Evolutionary conservation across 2,113 vertebrate species (phyloP).

Genomic region (Perca schrenkii): DNA sequence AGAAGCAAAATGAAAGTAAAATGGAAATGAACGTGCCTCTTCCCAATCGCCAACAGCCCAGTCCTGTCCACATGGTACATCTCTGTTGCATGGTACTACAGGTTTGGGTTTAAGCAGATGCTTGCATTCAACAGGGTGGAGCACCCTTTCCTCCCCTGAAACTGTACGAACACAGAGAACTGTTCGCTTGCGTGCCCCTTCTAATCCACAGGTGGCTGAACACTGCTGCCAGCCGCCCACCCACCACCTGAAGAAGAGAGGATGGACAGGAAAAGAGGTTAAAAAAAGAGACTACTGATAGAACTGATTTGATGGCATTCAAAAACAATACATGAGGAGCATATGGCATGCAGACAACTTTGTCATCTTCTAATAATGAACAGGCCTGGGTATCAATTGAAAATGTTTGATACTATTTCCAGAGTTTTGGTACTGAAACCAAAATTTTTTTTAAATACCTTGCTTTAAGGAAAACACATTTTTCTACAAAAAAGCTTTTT

Average conservation of each 20-base stretch:
- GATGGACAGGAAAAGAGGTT: not conserved
- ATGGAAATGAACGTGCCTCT: conserved; percentile 80
- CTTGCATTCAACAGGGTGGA: conserved; percentile 88
- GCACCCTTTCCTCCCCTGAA: conserved; percentile 91
- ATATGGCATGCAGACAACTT: not conserved
- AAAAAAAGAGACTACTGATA: not conserved
- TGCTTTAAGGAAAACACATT: conserved; percentile 10
- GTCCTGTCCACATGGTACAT: conserved; percentile 91
- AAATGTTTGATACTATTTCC: not conserved
- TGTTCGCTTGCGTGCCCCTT: conserved; percentile 90
- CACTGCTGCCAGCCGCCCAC: conserved; percentile 96
- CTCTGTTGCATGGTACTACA: conserved; percentile 91
- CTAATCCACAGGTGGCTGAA: conserved; percentile 89
- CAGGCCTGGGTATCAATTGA: not conserved
- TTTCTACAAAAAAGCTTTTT: not conserved
- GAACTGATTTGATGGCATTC: not conserved
- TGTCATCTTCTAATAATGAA: not conserved
- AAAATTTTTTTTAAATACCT: conserved; percentile 3
- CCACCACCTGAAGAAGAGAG: conserved; percentile 90
- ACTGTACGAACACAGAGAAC: conserved; percentile 93
- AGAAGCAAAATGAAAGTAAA: not conserved
- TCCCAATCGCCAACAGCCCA: conserved; percentile 95
- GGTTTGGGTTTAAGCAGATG: conserved; percentile 93
- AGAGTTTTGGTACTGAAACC: conserved; percentile 7
- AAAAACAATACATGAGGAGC: not conserved